phyloP scores from a whole-genome alignment of 2,797 vertebrate species.

The Chaetophractus vellerosus region DNA sequence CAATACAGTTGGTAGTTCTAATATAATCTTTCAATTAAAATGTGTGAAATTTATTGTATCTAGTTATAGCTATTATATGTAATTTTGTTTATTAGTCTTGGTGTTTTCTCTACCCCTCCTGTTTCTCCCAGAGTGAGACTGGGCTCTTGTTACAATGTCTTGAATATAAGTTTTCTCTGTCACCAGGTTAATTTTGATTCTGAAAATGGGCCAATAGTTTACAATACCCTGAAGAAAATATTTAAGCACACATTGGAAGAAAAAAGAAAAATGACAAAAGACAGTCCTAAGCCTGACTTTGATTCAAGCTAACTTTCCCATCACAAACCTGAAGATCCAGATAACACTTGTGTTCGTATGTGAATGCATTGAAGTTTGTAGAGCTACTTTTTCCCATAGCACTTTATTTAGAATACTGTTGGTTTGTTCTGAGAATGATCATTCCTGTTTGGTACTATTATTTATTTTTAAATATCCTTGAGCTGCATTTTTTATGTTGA shows the following conservation, averaged over 20 bases:
- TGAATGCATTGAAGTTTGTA: slow-evolving; percentile 48
- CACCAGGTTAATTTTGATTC: slow-evolving; percentile 92
- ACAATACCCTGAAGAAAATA: slow-evolving; percentile 93
- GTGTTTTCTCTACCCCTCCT: not conserved
- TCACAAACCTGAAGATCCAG: slow-evolving; percentile 63
- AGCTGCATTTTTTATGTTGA: slow-evolving; percentile 77
- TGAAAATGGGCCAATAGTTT: slow-evolving; percentile 91
- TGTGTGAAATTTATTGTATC: not conserved
- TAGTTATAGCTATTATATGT: not conserved
- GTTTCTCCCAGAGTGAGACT: slow-evolving; percentile 25
- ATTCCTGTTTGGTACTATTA: slow-evolving; percentile 77
- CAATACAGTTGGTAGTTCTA: not conserved
- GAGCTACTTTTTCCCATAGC: slow-evolving; percentile 38
- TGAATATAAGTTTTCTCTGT: slow-evolving; percentile 82
- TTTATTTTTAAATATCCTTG: slow-evolving; percentile 82
- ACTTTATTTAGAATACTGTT: slow-evolving; percentile 64
- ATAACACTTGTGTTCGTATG: slow-evolving; percentile 28
- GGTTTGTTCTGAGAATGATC: slow-evolving; percentile 71
- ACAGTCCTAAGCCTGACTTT: slow-evolving; percentile 85
- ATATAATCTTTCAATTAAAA: slow-evolving; percentile 16
- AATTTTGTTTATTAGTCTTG: slow-evolving; percentile 40
- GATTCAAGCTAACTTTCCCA: slow-evolving; percentile 78
- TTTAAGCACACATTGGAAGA: slow-evolving; percentile 93
- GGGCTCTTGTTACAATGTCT: not conserved
- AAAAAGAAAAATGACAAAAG: slow-evolving; percentile 90